These are phyloP conservation scores for Zhuqinia jingwanae DNA, from an alignment of 2,888 invertebrate genomes.

Conservation along the genomic window DNA sequence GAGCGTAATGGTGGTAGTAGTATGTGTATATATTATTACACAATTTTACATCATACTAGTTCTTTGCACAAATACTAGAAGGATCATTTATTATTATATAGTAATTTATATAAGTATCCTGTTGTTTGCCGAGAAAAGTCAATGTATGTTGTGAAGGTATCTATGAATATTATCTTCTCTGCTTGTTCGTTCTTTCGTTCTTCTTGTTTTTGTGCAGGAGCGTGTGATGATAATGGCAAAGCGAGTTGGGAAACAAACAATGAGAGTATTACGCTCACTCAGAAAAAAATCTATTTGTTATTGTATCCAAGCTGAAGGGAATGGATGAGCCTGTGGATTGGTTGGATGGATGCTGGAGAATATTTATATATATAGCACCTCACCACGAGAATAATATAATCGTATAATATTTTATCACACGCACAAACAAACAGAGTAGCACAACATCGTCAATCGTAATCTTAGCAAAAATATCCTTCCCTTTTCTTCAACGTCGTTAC, in stretches of 20 bases:
- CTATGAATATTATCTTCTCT: too few species aligned
- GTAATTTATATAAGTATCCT: too few species aligned
- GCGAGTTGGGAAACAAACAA: background rate
- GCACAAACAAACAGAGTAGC: too few species aligned
- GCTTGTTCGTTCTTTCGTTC: too few species aligned
- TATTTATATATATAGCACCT: background rate
- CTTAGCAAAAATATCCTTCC: conserved; percentile 2
- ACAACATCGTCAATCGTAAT: conserved; percentile 13
- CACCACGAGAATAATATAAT: background rate
- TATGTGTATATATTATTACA: conserved; percentile 18
- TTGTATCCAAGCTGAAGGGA: conserved; percentile 9
- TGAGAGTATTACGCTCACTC: background rate
- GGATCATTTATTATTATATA: too few species aligned
- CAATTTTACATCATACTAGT: background rate
- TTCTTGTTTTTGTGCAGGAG: background rate
- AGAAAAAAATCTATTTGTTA: background rate
- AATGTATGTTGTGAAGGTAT: too few species aligned
- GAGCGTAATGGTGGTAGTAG: background rate
- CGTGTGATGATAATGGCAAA: conserved; percentile 34
- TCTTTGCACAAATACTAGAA: too few species aligned
- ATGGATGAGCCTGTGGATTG: too few species aligned
- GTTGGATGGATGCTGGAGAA: too few species aligned
- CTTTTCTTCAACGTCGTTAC: conserved; percentile 4
- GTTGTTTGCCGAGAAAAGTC: too few species aligned
- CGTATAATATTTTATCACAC: background rate